These are phyloP conservation scores for Artemia sinica DNA, from an alignment of 2,888 invertebrate species.

Conservation along the genomic window DNA sequence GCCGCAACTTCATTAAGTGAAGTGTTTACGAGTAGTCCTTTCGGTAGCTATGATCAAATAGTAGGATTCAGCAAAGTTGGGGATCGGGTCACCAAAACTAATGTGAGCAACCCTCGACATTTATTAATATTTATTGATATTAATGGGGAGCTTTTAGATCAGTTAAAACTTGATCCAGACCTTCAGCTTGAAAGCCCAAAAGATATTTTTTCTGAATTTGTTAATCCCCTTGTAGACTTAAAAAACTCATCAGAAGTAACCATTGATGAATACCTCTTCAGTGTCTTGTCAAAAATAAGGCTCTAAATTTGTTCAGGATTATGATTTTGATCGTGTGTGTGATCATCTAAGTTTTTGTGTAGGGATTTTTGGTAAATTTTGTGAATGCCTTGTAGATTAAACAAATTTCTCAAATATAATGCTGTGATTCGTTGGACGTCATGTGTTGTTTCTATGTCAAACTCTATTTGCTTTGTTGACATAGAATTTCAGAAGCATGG, in stretches of 20 bases:
- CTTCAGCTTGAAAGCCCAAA: conserved; percentile 32
- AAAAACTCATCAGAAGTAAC: conserved; percentile 29
- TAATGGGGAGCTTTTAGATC: conserved; percentile 37
- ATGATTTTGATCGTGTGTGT: no score
- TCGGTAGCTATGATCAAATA: conserved; percentile 34
- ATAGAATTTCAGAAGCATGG: conserved; percentile 32
- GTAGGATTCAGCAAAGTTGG: conserved; percentile 30
- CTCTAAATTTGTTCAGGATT: no score
- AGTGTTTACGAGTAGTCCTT: conserved; percentile 33
- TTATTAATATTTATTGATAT: conserved; percentile 40
- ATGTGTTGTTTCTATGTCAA: conserved; percentile 13
- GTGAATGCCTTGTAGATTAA: no score
- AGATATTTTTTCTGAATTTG: conserved; percentile 36
- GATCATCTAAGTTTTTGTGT: no score
- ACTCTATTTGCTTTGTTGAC: conserved; percentile 31
- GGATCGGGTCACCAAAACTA: background rate
- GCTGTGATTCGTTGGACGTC: no score
- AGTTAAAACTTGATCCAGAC: conserved; percentile 35
- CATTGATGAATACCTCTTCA: conserved; percentile 7
- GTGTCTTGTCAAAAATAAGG: background rate
- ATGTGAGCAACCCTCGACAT: conserved; percentile 31
- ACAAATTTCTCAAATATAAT: no score
- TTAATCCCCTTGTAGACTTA: conserved; percentile 38
- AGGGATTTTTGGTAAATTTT: no score
- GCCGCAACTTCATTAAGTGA: conserved; percentile 33